Evolutionary conservation across 2,888 invertebrate species (phyloP), one percentile per base, ranked within the genome.

Genomic region (Microdon myrmicae): DNA sequence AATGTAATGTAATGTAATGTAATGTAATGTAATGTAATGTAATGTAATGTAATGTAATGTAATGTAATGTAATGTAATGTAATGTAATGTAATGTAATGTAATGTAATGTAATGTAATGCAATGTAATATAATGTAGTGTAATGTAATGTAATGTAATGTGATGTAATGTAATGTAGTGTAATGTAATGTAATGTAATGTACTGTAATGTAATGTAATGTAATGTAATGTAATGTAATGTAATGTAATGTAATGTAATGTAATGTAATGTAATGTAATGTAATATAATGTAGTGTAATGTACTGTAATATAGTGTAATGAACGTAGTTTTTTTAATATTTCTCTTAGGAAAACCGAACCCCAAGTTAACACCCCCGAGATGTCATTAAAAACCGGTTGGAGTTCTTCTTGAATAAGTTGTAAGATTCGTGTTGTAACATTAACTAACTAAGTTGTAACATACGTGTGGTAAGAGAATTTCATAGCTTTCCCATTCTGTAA

Each of bases 1-100:
- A 22, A 10, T 38, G 39, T 82, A 69, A 74, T 80, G 51, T 76
- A 35, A n/a, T 43, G 31, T 31, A 32, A 34, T 43, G 28, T 43
- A 35, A 17, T 43, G 28, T 43, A 13, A 14, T 43, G 43, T 38
- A 38, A 23, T 26, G 39, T 38, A 38, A 23, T 38, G 39, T 38
- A 28, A 23, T 26, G 23, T 23, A 38, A 10, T 38, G 39, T 38
- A 38, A 23, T 38, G 39, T 38, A 38, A 23, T 38, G 39, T 28
- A 28, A 23, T 39, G 25, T 39, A 39, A 23, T 39, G 25, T 39
- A 39, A 23, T 39, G 25, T 39, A 39, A 23, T 39, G 39, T 39
- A 39, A 23, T 39, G 23, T 8, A 38, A 23, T 38, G 22, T 38
- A 38, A 23, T 38, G 39, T 28, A 38, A 23, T 38, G 25, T 39